Conservation (phyloP, 1,140 invertebrate species). For the Drosophila bocqueti region DNA sequence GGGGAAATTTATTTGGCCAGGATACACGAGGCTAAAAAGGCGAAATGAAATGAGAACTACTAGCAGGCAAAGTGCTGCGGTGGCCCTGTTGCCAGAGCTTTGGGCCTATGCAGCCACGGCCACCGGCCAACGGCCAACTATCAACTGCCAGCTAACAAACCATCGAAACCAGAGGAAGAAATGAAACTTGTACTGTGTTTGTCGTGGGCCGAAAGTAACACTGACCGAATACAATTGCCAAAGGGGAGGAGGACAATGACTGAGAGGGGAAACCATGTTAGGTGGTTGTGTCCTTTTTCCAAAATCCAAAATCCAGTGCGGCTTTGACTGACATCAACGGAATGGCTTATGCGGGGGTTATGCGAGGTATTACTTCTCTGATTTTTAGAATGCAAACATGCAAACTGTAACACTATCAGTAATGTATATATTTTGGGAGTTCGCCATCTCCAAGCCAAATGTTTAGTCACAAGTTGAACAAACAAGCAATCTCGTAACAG, state of each 20-base stretch:
- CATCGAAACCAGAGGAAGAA: conserved; percentile 10
- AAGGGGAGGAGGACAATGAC: background rate
- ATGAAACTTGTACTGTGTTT: conserved; percentile 42
- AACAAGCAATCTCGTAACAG: conserved; percentile 26
- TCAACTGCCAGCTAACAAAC: conserved; percentile 20
- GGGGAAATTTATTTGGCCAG: conserved; percentile 57
- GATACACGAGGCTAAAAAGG: conserved; percentile 41
- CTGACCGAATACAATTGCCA: conserved; percentile 38
- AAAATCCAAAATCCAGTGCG: background rate
- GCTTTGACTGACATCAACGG: background rate
- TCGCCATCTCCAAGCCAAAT: background rate
- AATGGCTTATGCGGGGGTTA: background rate
- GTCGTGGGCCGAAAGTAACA: conserved; percentile 45
- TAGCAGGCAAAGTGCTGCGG: conserved; percentile 22
- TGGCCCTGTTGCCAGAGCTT: conserved; percentile 19
- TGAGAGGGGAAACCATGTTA: background rate
- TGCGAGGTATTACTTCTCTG: background rate
- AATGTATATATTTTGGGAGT: background rate
- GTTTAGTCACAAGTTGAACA: conserved; percentile 36
- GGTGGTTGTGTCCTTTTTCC: conserved; percentile 1
- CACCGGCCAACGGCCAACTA: background rate
- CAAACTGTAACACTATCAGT: too few relatives aligned
- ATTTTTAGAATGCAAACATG: background rate
- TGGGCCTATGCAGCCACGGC: conserved; percentile 4
- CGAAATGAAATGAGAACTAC: conserved; percentile 51